phyloP scores from a whole-genome alignment of 1,140 invertebrate genomes.

The Pentalonia nigronervosa region DNA sequence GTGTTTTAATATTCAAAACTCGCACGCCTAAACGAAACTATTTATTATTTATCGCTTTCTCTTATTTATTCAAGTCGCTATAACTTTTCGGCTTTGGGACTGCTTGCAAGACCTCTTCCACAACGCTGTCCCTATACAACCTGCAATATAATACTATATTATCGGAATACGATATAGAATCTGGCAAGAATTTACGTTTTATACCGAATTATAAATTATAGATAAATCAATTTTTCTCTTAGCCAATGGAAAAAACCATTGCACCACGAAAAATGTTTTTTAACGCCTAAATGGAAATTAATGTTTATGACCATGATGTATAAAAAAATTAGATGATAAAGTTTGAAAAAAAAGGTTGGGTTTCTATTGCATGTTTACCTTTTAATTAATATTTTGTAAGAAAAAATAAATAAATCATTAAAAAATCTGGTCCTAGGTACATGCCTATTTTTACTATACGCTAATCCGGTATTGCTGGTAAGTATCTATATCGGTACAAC shows the following conservation, averaged over 20 bases:
- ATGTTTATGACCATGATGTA: too few species aligned
- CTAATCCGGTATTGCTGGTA: background rate
- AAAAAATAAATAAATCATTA: background rate
- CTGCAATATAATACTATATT: background rate
- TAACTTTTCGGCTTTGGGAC: background rate
- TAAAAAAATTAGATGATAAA: too few species aligned
- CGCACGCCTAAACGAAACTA: background rate
- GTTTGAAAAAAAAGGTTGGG: too few species aligned
- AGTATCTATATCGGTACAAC: background rate
- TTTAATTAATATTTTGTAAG: background rate
- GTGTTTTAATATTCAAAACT: constrained; percentile 9
- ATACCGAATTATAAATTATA: background rate
- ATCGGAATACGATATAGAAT: background rate
- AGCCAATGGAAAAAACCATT: too few species aligned
- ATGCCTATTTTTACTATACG: background rate
- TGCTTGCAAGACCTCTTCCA: background rate
- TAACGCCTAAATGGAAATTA: too few species aligned
- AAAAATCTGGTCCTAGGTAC: background rate
- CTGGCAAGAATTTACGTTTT: background rate
- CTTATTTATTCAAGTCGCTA: background rate
- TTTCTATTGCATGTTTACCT: too few species aligned
- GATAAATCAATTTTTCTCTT: background rate
- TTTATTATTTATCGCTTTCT: background rate
- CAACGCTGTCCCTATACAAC: background rate
- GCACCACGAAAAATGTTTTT: too few species aligned